Evolutionary conservation across 2,113 vertebrate genomes (phyloP), one percentile per base, ranked within the genome.

Genomic region (Albula goreensis): DNA sequence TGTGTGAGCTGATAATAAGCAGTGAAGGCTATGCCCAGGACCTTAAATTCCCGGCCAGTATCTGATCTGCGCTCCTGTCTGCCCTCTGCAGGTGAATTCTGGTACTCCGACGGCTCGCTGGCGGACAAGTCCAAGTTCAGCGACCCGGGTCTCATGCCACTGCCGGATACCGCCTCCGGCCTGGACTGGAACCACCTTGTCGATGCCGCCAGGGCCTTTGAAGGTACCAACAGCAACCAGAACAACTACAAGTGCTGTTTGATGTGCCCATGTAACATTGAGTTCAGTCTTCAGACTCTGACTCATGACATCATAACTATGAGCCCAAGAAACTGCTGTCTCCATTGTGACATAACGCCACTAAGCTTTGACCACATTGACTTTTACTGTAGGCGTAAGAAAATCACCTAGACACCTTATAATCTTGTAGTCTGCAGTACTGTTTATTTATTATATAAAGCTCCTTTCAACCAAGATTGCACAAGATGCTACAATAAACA

Each of bases 131-230:
- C 96, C 93, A 99, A 97, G 95, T 97, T 96, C 91, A 94, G 95
- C 93, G 98, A 99, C 93, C 97, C 97, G 56, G 97, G 97, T 89
- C 96, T 99, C 94, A 97, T 99, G 96, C 98, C 98, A 88, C 97
- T 99, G 88, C 98, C 98, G 87, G 97, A 99, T 93, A 94, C 97
- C 56, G 97, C 96, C 92, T 94, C 96, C 13, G 97, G 96, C 88
- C 93, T 99, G 93, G 97, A 98, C 93, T 99, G 98, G 98, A 96
- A 97, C 89, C 96, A 99, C 94, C 97, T 99, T 88, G 98, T 99
- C 89, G 97, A 98, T 80, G 98, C 98, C 88, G 98, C 98, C 53
- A 96, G 96, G 92, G 98, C 97, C 53, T 99, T 99, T 92, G 98
- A 99, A 99, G 98, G 98, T 99, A 97, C 93, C 85, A 22, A 52